Evolutionary conservation across 1,140 invertebrate genomes (phyloP), one percentile per base, ranked within the genome.

Genomic region (Lordiphosa clarofinis): DNA sequence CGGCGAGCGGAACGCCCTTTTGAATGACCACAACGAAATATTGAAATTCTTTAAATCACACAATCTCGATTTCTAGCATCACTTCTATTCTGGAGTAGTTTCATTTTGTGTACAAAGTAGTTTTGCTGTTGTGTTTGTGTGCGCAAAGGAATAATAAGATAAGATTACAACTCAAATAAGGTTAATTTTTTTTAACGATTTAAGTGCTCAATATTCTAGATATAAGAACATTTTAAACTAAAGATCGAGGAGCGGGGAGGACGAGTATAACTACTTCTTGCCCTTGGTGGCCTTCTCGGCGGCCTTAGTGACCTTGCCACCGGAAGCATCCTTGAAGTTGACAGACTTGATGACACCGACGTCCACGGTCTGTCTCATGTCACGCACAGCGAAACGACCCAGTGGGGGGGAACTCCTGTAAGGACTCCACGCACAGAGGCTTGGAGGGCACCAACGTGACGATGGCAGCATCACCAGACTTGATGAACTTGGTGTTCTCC

Each of bases 361-460:
- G 84, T 97, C 98, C 21, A 99, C 98, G 1, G 98, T 99, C 89
- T 99, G 97, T 91, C 97, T 96, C 97, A 99, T 99, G 92, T 99
- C 98, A 92, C 98, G 95, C 42, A 99, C 97, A 78, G 98, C 97
- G 89, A 99, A 99, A 90, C 98, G 95, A 89, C 98, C 98, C 59
- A 99, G 93, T 47, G n/a, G 98, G 97, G 66, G 97, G 95, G 92
- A 98, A 99, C 88, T 98, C 96, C 73, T 95, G 93, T 93, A 99
- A 99, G 73, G 96, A 93, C 90, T 99, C 98, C 56, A 99, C 97
- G 90, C 97, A 98, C 94, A 99, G 95, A 49, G 97, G 97, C 90
- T 99, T 99, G 89, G 93, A 94, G 56, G 97, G 97, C 42, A 96
- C 93, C 86, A 99, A 91, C 82, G 93, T 94, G 54, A 98, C 95